phyloP scores from a whole-genome alignment of 2,888 invertebrate genomes.

The Orchesellides sinensis region DNA sequence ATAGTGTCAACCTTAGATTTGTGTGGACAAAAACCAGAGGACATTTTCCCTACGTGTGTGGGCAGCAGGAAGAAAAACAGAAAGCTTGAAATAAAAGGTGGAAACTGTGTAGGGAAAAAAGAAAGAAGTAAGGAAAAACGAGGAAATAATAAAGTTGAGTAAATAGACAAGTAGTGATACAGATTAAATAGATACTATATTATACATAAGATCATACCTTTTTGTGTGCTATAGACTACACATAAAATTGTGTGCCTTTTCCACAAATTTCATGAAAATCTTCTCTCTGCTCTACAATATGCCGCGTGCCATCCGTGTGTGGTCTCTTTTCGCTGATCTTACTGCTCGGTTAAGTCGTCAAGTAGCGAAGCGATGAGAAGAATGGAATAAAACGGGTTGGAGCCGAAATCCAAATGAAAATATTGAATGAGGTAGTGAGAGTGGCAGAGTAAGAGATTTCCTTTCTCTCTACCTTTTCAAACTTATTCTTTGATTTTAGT shows the following conservation, averaged over 20 bases:
- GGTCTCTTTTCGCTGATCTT: neutral
- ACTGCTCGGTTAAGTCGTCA: slow-evolving; percentile 21
- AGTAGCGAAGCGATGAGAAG: neutral
- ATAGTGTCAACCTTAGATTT: neutral
- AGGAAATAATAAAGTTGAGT: neutral
- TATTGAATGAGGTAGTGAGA: neutral
- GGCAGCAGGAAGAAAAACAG: neutral
- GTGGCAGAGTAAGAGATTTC: neutral
- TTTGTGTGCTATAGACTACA: neutral
- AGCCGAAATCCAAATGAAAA: neutral
- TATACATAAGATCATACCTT: slow-evolving; percentile 2
- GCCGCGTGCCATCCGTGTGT: slow-evolving; percentile 16
- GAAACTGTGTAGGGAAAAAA: neutral
- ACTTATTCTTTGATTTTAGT: slow-evolving; percentile 55
- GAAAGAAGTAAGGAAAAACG: neutral
- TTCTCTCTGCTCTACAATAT: neutral
- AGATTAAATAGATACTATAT: neutral
- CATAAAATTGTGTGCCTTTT: neutral
- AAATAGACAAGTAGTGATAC: slow-evolving; percentile 8
- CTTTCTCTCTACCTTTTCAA: slow-evolving; percentile 28
- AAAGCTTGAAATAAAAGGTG: neutral
- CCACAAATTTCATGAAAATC: neutral
- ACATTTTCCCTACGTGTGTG: slow-evolving; percentile 11
- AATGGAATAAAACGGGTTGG: neutral
- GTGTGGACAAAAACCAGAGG: neutral